Evolutionary conservation across 2,888 invertebrate genomes (phyloP).

Genomic region (Epinotia ramella): DNA sequence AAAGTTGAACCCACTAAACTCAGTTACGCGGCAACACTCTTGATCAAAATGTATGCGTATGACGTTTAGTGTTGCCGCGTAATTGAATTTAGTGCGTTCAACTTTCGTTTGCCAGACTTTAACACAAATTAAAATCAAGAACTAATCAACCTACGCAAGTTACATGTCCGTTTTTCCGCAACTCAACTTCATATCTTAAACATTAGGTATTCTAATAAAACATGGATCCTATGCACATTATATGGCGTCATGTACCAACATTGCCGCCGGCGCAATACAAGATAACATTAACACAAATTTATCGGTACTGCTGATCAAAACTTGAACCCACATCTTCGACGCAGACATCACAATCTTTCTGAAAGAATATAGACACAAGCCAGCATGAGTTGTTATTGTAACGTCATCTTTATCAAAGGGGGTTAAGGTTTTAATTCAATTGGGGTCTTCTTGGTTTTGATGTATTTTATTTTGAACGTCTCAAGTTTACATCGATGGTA

Average conservation of each 20-base stretch:
- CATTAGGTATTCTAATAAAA: background rate
- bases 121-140: too few species aligned
- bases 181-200: too few species aligned
- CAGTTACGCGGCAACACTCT: too few species aligned
- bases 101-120: too few species aligned
- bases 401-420: background rate
- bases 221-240: background rate
- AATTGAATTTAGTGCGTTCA: too few species aligned
- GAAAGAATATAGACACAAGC: background rate
- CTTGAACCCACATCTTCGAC: background rate
- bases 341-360: background rate
- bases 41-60: too few species aligned
- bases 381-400: background rate
- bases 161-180: too few species aligned
- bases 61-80: too few species aligned
- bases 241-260: slow-evolving; percentile 29
- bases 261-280: slow-evolving; percentile 19
- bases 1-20: too few species aligned
- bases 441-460: background rate
- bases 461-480: background rate
- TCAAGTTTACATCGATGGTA: background rate
- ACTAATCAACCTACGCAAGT: too few species aligned
- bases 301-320: background rate
- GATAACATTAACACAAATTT: background rate
- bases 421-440: background rate